Percentiles rank a stretch among this genome's conserved stretches.
Conservation (phyloP, 2,888 invertebrate species). For the Aporophyla nigra region DNA sequence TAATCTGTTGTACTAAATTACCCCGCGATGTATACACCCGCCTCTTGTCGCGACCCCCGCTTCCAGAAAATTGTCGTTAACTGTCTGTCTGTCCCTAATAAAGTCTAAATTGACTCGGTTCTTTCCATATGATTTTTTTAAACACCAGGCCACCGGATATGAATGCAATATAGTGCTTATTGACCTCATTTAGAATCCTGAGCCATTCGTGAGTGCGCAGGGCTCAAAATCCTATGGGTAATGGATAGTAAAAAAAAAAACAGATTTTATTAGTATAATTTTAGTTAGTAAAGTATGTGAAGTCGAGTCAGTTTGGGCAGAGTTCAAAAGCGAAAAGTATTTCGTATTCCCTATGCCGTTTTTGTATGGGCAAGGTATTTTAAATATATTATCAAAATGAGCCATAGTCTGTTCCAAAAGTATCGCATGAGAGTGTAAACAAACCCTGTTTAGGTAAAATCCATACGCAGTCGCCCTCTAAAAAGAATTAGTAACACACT, state of each 20-base stretch:
- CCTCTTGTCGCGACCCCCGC: slow-evolving; percentile 55
- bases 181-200: neutral
- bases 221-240: neutral
- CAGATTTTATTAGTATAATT: neutral
- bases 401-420: neutral
- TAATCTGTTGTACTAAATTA: slow-evolving; percentile 43
- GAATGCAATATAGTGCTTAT: neutral
- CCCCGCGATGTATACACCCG: slow-evolving; percentile 46
- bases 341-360: slow-evolving; percentile 26
- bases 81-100: slow-evolving; percentile 13
- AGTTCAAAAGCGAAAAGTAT: slow-evolving; percentile 10
- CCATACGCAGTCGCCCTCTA: too few relatives aligned
- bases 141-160: neutral
- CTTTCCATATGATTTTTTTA: neutral
- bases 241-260: neutral
- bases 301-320: slow-evolving; percentile 46
- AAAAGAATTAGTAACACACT: neutral
- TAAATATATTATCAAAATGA: neutral
- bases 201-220: neutral
- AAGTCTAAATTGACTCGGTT: slow-evolving; percentile 38
- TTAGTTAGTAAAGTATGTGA: neutral
- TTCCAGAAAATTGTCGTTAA: slow-evolving; percentile 32
- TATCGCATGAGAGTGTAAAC: neutral
- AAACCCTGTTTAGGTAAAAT: neutral
- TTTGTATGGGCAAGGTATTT: neutral